Percentiles rank a stretch among this genome's conserved stretches.
These are phyloP conservation scores for Poicephalus gulielmi DNA, from an alignment of 2,113 vertebrate species.

Conservation along the genomic window DNA sequence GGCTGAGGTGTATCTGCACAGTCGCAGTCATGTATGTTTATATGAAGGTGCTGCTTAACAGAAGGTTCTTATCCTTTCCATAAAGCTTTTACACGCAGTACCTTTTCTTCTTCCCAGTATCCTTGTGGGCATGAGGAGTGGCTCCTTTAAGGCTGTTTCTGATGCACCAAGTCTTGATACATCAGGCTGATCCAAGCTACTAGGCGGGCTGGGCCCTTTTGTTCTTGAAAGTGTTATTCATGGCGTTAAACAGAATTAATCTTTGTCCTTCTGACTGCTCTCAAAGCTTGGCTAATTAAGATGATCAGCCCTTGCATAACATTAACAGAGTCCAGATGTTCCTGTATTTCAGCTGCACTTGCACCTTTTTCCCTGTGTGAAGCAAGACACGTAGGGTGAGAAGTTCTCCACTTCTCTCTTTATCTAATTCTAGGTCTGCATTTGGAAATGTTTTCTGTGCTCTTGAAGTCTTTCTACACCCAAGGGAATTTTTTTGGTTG, in stretches of 20 bases:
- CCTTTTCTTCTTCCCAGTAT: neutral
- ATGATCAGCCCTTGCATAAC: slow-evolving; percentile 1
- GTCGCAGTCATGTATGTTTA: neutral
- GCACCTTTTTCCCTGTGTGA: neutral
- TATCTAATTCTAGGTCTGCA: slow-evolving; percentile 1
- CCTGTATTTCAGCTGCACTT: slow-evolving; percentile 22
- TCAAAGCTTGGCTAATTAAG: slow-evolving; percentile 4
- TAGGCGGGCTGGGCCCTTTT: neutral
- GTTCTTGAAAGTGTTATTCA: neutral
- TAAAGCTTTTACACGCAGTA: neutral
- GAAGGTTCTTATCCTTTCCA: neutral
- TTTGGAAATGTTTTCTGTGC: slow-evolving; percentile 11
- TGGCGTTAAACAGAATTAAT: neutral
- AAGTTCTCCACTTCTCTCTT: slow-evolving; percentile 13
- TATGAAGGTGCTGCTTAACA: neutral
- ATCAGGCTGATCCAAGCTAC: neutral
- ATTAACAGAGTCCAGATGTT: slow-evolving; percentile 36
- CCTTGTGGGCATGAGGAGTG: neutral
- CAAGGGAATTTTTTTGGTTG: neutral
- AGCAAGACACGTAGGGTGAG: slow-evolving; percentile 20
- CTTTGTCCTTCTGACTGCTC: neutral
- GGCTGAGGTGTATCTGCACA: neutral
- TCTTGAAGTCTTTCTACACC: neutral
- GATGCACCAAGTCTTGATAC: neutral
- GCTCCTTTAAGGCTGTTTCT: neutral